Conservation (phyloP, 2,797 vertebrate genomes). For the Linurgus olivaceus region DNA sequence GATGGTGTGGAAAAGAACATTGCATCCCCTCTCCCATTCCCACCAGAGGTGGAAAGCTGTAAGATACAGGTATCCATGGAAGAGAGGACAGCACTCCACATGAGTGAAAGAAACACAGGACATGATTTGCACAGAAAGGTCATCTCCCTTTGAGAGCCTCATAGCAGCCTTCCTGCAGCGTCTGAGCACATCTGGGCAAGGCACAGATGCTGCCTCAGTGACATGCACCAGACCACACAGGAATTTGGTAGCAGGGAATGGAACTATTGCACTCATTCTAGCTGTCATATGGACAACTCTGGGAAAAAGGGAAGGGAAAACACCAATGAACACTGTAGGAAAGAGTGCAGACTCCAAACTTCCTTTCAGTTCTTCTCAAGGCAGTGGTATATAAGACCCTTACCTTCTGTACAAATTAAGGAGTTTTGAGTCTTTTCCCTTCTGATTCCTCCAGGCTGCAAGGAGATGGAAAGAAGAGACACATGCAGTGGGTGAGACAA, state of each 20-base stretch:
- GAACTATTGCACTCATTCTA: background rate
- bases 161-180: background rate
- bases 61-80: background rate
- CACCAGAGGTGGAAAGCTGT: background rate
- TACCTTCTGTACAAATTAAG: constrained; percentile 60
- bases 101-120: background rate
- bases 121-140: background rate
- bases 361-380: background rate
- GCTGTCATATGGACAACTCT: background rate
- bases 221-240: too few species aligned
- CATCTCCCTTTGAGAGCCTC: background rate
- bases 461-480: background rate
- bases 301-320: background rate
- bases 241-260: background rate
- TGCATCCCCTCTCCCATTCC: background rate
- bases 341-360: background rate
- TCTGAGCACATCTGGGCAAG: background rate
- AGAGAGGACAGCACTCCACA: background rate
- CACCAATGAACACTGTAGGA: background rate
- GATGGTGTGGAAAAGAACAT: background rate
- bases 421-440: constrained; percentile 56
- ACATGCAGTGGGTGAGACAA: background rate
- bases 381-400: background rate
- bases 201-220: background rate
- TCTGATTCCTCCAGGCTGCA: constrained; percentile 66